Evolutionary conservation across 2,113 vertebrate genomes (phyloP).

Genomic region (Scalopus aquaticus): DNA sequence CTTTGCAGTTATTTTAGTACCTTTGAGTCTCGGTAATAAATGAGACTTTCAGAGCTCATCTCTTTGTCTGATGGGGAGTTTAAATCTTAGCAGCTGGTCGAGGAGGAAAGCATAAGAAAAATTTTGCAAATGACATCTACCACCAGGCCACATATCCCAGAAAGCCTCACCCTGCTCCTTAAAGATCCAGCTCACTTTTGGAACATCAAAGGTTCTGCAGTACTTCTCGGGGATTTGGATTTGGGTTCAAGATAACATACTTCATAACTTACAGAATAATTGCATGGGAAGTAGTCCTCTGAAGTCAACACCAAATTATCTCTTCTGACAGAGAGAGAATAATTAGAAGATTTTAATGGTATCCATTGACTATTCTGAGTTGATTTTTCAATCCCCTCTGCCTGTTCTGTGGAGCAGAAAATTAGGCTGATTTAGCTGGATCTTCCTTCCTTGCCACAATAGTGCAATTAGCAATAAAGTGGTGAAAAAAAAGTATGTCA

Average conservation of each 20-base stretch:
- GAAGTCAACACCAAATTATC: not conserved
- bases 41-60: slow-evolving; percentile 2
- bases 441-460: not conserved
- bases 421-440: not conserved
- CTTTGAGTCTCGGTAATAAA: slow-evolving; percentile 44
- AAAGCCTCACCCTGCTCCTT: not conserved
- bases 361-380: not conserved
- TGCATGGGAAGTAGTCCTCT: not conserved
- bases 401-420: not conserved
- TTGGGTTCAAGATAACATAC: not conserved
- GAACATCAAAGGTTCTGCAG: not conserved
- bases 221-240: not conserved
- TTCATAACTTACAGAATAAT: not conserved
- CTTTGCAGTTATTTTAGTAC: slow-evolving; percentile 54
- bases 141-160: not conserved
- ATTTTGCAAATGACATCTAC: not conserved
- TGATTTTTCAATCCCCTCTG: not conserved
- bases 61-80: slow-evolving; percentile 10
- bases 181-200: not conserved
- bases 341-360: not conserved
- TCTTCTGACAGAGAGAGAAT: not conserved
- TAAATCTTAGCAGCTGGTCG: not conserved
- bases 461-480: not conserved
- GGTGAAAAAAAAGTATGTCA: not conserved
- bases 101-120: not conserved